These are phyloP conservation scores for Cephus cinctus DNA, from an alignment of 1,140 invertebrate species.

Conservation along the genomic window DNA sequence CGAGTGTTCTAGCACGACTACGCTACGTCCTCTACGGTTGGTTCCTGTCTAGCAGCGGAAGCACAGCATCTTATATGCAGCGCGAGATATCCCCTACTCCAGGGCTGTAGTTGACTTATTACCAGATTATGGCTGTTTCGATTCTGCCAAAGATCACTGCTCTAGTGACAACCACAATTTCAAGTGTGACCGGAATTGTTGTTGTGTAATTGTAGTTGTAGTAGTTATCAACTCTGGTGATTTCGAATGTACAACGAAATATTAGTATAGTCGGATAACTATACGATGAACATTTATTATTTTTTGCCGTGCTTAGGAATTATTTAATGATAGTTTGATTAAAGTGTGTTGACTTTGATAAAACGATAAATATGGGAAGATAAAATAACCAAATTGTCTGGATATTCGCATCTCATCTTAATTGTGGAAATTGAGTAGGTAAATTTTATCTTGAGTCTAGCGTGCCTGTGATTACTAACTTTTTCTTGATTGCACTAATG, in stretches of 20 bases:
- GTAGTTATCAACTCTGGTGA: neutral
- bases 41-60: slow-evolving; percentile 28
- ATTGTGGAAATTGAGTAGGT: too few species aligned
- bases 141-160: neutral
- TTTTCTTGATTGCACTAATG: slow-evolving; percentile 4
- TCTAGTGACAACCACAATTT: neutral
- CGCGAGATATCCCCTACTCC: slow-evolving; percentile 33
- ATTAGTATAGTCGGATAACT: neutral
- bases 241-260: neutral
- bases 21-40: slow-evolving; percentile 28
- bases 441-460: neutral
- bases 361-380: too few species aligned
- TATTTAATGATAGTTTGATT: too few species aligned
- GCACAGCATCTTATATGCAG: slow-evolving; percentile 31
- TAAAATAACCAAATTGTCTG: too few species aligned
- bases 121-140: slow-evolving; percentile 5
- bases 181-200: neutral
- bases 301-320: too few species aligned
- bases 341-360: too few species aligned
- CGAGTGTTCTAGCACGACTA: too few species aligned
- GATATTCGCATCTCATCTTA: too few species aligned
- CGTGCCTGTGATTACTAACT: neutral
- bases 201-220: neutral
- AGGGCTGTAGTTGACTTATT: neutral
- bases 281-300: neutral